Conservation (phyloP, 2,888 invertebrate species). For the Byasa hedistus region DNA sequence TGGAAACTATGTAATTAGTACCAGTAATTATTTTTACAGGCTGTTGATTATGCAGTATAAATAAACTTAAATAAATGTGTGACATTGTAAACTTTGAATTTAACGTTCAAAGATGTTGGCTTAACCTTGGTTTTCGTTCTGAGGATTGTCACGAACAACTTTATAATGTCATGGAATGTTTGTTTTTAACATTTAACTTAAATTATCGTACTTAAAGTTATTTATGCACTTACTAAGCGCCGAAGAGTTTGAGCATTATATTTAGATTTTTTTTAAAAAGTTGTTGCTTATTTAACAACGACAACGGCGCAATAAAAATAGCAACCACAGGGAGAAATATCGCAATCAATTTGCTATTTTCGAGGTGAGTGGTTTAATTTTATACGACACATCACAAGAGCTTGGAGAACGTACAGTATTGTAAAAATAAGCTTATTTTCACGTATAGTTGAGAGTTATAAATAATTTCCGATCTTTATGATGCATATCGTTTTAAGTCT, state of each 20-base stretch:
- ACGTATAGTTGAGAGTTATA: no score
- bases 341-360: slow-evolving; percentile 6
- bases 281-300: no score
- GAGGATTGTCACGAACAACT: slow-evolving; percentile 13
- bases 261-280: neutral
- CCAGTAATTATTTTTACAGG: no score
- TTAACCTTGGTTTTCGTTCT: slow-evolving; percentile 15
- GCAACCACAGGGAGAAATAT: neutral
- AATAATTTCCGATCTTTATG: no score
- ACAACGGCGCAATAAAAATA: neutral
- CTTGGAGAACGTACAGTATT: neutral
- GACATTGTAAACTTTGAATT: neutral
- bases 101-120: neutral
- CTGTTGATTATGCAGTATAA: neutral
- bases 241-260: neutral
- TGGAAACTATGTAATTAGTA: neutral
- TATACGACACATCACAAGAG: neutral
- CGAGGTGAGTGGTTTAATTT: neutral
- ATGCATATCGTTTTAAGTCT: no score
- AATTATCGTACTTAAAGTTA: neutral
- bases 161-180: slow-evolving; percentile 1
- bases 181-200: neutral
- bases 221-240: neutral
- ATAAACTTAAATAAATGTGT: neutral
- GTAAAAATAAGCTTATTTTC: neutral